Evolutionary conservation across 2,797 vertebrate species (phyloP).

Genomic region (Austrolebias charrua): DNA sequence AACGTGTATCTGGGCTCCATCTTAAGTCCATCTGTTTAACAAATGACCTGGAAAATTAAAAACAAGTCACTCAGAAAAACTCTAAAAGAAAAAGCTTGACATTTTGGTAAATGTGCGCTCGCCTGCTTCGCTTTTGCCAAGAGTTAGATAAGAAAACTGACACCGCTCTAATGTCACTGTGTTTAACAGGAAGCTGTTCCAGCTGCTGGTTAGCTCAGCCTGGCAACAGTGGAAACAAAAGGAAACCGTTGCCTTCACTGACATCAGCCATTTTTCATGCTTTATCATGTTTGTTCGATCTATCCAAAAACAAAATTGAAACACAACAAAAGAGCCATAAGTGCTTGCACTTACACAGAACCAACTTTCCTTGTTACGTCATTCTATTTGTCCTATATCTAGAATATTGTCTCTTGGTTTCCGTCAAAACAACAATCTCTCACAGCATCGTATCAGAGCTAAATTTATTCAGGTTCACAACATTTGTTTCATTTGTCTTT

Average conservation of each 20-base stretch:
- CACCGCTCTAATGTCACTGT: background rate
- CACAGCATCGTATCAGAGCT: background rate
- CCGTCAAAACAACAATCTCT: background rate
- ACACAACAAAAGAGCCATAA: background rate
- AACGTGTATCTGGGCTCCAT: constrained; percentile 34
- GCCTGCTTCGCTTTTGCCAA: constrained; percentile 5
- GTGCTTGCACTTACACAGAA: background rate
- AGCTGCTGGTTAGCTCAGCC: constrained; percentile 10
- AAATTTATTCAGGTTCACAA: background rate
- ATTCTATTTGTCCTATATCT: background rate
- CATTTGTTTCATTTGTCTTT: too few species aligned
- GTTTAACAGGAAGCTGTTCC: constrained; percentile 11
- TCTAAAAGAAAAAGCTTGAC: background rate
- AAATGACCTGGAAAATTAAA: constrained; percentile 13
- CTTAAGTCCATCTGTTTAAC: constrained; percentile 35
- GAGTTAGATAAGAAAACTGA: constrained; percentile 7
- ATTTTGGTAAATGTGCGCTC: background rate
- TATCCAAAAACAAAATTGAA: constrained; percentile 1
- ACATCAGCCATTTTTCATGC: constrained; percentile 12
- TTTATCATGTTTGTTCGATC: constrained; percentile 21
- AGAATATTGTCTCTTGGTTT: background rate
- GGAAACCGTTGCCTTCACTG: background rate
- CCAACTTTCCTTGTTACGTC: background rate
- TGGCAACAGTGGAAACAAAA: constrained; percentile 10
- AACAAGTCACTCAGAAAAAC: background rate